phyloP scores from a whole-genome alignment of 2,797 vertebrate species.

The Melanotaenia boesemani region DNA sequence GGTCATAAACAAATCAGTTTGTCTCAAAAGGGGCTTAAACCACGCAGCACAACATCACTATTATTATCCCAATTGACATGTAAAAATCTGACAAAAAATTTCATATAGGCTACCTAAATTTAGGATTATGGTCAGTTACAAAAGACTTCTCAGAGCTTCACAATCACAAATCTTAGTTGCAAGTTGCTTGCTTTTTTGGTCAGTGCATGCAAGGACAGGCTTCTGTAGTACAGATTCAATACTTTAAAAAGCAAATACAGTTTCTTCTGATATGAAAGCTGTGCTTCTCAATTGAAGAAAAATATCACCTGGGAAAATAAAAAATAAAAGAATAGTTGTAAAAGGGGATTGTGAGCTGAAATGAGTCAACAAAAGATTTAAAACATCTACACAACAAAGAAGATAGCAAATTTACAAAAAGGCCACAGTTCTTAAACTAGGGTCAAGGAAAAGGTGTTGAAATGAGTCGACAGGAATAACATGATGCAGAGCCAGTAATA shows the following conservation, averaged over 20 bases:
- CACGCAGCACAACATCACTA: neutral
- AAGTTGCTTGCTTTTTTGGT: too few relatives aligned
- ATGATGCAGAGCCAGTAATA: neutral
- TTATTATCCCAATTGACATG: neutral
- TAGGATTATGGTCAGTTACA: neutral
- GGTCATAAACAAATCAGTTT: neutral
- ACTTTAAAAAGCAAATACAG: neutral
- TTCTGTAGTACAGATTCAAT: too few relatives aligned
- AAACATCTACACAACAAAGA: neutral
- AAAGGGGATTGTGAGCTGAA: neutral
- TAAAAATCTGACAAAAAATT: neutral
- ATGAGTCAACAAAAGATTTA: neutral
- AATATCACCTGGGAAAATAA: neutral
- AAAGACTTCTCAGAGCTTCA: neutral
- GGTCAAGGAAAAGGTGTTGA: neutral
- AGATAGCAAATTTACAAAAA: neutral
- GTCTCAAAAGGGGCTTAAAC: neutral
- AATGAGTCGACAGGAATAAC: neutral
- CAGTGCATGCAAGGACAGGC: too few relatives aligned
- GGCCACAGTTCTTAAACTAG: neutral
- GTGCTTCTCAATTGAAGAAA: neutral
- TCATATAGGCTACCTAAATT: neutral
- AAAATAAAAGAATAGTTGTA: neutral
- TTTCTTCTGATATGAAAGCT: neutral
- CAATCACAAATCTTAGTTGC: neutral